Percentiles rank a stretch among this genome's conserved stretches.
Conservation (phyloP, 35 echinoderm and acorn worm genomes). For the Heliocidaris tuberculata region DNA sequence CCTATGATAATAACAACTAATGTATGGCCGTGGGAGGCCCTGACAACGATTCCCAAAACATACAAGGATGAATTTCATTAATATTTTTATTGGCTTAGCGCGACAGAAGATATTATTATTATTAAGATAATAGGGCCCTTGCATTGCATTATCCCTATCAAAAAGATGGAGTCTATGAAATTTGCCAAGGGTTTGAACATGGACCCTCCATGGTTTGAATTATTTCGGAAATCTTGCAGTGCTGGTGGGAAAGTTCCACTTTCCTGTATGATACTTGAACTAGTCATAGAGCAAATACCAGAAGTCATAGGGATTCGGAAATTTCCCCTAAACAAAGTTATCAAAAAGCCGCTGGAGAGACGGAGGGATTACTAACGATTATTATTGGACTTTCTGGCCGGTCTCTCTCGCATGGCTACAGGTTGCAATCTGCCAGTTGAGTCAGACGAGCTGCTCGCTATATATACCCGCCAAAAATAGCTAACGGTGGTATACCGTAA, state of each 20-base stretch:
- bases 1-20: neutral
- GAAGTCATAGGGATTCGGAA: constrained; percentile 34
- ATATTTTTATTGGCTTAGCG: no score
- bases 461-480: constrained; percentile 50
- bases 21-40: neutral
- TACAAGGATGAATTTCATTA: no score
- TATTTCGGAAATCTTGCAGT: neutral
- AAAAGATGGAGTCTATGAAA: neutral
- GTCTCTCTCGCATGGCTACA: constrained; percentile 5
- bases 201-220: neutral
- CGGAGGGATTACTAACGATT: constrained; percentile 30
- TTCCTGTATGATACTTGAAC: constrained; percentile 29
- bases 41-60: neutral
- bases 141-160: no score
- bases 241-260: constrained; percentile 36
- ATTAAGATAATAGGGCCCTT: neutral
- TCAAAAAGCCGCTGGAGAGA: constrained; percentile 8
- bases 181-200: neutral
- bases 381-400: neutral
- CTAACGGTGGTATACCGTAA: constrained; percentile 29
- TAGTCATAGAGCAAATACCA: constrained; percentile 19
- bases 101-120: neutral
- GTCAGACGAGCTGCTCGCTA: constrained; percentile 2
- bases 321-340: constrained; percentile 47
- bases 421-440: constrained; percentile 14